Conservation (phyloP, 2,113 vertebrate species). For the Eidolon helvum region DNA sequence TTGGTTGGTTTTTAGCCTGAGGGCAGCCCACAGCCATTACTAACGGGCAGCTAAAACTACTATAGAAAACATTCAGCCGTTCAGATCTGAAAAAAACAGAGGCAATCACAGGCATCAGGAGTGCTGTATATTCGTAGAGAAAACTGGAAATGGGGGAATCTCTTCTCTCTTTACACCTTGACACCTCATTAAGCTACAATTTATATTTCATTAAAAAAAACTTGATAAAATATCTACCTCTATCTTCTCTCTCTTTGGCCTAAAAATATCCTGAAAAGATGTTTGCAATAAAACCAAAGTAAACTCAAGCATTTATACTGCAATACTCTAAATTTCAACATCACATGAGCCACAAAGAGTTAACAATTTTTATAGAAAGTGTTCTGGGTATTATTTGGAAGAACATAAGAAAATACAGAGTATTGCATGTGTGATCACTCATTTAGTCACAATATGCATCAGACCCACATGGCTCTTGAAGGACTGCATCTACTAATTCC, state of each 20-base stretch:
- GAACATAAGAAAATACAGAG: neutral
- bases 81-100: neutral
- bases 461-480: neutral
- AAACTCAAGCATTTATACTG: neutral
- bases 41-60: neutral
- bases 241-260: neutral
- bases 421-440: neutral
- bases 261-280: neutral
- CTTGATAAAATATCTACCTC: neutral
- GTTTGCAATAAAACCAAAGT: neutral
- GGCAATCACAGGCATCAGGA: neutral
- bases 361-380: neutral
- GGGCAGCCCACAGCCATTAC: neutral
- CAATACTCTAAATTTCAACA: neutral
- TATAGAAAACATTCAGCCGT: neutral
- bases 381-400: neutral
- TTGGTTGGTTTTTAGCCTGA: neutral
- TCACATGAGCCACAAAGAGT: neutral
- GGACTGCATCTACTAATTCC: neutral
- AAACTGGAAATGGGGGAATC: no score
- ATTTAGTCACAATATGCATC: neutral
- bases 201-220: neutral
- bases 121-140: neutral
- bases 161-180: neutral
- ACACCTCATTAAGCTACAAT: neutral